Evolutionary conservation across 2,113 vertebrate species (phyloP).

Genomic region (Sorex araneus): DNA sequence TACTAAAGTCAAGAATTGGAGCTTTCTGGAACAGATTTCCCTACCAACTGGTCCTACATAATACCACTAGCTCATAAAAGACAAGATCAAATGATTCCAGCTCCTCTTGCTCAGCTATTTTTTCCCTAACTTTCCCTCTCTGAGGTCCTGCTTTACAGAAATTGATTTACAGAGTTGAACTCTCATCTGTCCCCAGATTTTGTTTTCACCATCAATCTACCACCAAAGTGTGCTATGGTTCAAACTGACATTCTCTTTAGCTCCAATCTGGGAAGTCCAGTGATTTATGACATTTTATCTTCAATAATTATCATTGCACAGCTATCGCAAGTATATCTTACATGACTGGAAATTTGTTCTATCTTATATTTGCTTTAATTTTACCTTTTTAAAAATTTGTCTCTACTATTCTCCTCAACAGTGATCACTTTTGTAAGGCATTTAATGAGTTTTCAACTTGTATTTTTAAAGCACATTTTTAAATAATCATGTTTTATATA

Average conservation of each 20-base stretch:
- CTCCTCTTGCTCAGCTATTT: background rate
- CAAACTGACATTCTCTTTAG: background rate
- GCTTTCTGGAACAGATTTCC: conserved; percentile 61
- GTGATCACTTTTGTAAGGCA: too few relatives aligned
- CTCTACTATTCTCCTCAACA: too few relatives aligned
- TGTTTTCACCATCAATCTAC: background rate
- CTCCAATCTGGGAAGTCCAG: background rate
- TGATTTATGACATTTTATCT: background rate
- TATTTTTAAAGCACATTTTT: conserved; percentile 32
- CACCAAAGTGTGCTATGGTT: background rate
- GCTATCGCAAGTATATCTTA: background rate
- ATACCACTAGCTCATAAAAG: conserved; percentile 4
- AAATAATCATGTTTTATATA: conserved; percentile 9
- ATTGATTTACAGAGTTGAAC: background rate
- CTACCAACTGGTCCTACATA: conserved; percentile 46
- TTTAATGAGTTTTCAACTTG: background rate
- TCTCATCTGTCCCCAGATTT: background rate
- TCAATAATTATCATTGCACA: background rate
- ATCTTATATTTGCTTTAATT: conserved; percentile 1
- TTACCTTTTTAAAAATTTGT: too few relatives aligned
- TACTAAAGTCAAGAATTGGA: conserved; percentile 4
- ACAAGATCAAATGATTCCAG: conserved; percentile 1
- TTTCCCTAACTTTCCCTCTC: conserved; percentile 50
- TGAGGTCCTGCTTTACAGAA: background rate
- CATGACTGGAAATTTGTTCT: conserved; percentile 9